Conservation (phyloP, 2,797 vertebrate species). For the Menidia menidia region DNA sequence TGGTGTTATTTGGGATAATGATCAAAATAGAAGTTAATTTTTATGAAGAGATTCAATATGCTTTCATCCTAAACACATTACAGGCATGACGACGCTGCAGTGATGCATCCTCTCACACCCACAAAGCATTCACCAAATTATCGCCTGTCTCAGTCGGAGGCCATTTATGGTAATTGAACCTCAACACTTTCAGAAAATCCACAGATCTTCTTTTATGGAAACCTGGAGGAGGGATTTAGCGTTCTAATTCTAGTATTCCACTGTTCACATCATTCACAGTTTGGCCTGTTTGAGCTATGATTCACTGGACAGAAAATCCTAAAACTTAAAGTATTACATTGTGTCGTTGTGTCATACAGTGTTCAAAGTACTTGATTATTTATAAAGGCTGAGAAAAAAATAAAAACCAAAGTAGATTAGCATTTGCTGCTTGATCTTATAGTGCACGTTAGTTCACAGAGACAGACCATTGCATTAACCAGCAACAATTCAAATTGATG, state of each 20-base stretch:
- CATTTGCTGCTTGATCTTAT: background rate
- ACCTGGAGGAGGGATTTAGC: conserved; percentile 33
- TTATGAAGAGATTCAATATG: background rate
- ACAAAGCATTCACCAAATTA: conserved; percentile 14
- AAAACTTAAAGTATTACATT: background rate
- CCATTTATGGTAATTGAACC: conserved; percentile 32
- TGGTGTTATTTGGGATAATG: background rate
- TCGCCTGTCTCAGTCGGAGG: conserved; percentile 7
- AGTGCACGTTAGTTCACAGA: background rate
- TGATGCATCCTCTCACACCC: conserved; percentile 24
- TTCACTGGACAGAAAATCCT: background rate
- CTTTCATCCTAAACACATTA: conserved; percentile 19
- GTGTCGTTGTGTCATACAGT: background rate
- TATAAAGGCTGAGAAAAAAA: conserved; percentile 1
- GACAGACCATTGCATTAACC: conserved; percentile 2
- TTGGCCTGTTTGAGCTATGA: conserved; percentile 2
- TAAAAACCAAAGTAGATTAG: background rate
- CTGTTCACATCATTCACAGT: conserved; percentile 7
- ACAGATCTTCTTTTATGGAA: conserved; percentile 27
- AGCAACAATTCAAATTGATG: conserved; percentile 16
- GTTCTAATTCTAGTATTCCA: conserved; percentile 24
- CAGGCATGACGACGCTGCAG: conserved; percentile 5
- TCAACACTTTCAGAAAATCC: conserved; percentile 1
- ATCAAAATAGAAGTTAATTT: background rate
- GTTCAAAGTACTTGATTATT: conserved; percentile 15